phyloP scores from a whole-genome alignment of 2,113 vertebrate genomes.

The Ifrita kowaldi region DNA sequence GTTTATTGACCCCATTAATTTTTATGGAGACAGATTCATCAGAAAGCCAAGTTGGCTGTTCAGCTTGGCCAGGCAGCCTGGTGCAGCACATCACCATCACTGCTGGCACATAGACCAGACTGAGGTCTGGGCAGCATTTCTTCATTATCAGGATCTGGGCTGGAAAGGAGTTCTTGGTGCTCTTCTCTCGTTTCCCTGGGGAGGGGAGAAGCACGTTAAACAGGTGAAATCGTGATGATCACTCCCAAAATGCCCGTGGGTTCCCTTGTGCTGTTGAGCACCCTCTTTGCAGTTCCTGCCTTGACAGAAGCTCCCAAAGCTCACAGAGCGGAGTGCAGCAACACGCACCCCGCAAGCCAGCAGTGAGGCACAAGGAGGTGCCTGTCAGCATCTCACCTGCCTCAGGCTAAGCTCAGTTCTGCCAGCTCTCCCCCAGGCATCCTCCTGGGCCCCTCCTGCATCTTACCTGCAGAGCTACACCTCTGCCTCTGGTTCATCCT shows the following conservation, averaged over 20 bases:
- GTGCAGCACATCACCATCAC: neutral
- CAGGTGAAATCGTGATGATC: neutral
- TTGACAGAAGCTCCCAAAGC: neutral
- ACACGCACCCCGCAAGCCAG: neutral
- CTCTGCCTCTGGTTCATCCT: neutral
- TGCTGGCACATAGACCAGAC: neutral
- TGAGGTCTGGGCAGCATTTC: neutral
- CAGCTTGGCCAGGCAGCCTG: neutral
- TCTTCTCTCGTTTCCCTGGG: neutral
- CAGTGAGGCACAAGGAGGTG: neutral
- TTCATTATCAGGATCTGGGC: no score
- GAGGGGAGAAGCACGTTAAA: fast-evolving
- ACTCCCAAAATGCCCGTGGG: neutral
- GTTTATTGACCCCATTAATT: neutral
- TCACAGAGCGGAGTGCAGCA: neutral
- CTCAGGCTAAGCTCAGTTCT: neutral
- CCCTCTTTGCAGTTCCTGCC: neutral
- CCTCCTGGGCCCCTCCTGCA: neutral
- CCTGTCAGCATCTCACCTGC: neutral
- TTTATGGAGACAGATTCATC: neutral
- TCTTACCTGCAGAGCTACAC: neutral
- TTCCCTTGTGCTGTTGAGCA: neutral
- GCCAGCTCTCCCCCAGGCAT: neutral
- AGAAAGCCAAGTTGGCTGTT: neutral
- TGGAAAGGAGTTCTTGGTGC: neutral